Base-by-base conservation (phyloP, 2,113 vertebrate genomes). In the Lagopus muta region DNA sequence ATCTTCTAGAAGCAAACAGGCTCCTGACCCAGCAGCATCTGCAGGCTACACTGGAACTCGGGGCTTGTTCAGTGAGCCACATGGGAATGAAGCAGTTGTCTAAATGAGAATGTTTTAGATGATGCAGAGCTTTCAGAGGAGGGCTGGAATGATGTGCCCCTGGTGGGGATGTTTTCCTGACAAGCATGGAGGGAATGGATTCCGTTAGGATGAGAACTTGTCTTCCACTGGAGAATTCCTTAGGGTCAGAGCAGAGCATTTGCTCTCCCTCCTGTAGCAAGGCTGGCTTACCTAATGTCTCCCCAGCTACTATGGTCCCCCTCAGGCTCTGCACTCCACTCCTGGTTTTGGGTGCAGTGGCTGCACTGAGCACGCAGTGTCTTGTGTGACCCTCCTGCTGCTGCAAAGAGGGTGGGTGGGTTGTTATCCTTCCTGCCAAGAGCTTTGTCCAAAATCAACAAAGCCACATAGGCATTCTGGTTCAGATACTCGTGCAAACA, bases 381-480 rank as follows among this genome's bases (percentile, higher is more conserved):
- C 48, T 65, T 3, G 1, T 84, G n/a, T 89, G 84, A 87, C 94
- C 69, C 52, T 82, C 42, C 77, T 80, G 47, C 73, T 90, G 75
- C 85, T 77, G 36, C 77, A 79, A 42, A 96, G 91, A 86, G 81
- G 58, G 80, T 83, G 93, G 75, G 84, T 92, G 88, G 81, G 75
- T 95, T 91, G 32, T 86, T 87, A 82, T 83, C 64, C 66, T 55
- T 89, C 42, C 61, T 89, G 83, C 94, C 94, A 95, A 72, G 94
- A 91, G 60, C 85, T 79, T 79, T 78, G 43, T 93, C 95, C 95
- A 95, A 95, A 88, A 89, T 84, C 86, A 95, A 80, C 94, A 95
- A 83, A 93, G 75, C 75, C 83, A 40, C 89, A 34, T 88, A 84
- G 1, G 3, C 2, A 24, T 94, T 83, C 65, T 93, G 92, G 88